Base-by-base conservation (phyloP, 2,888 invertebrate species). In the Meta bourneti region DNA sequence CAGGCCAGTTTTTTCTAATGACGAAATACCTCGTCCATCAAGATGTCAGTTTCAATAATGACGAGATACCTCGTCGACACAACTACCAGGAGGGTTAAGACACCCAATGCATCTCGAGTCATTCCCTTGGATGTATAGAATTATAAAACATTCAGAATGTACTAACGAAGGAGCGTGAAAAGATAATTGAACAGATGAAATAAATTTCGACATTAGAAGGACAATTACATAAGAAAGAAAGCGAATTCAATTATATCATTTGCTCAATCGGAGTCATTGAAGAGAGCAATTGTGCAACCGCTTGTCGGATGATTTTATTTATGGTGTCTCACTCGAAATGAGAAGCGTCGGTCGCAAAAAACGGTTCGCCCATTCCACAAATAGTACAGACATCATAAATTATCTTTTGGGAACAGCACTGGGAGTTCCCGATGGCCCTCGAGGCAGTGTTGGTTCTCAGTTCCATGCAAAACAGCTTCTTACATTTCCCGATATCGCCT, bases 401-500 rank as follows among this genome's bases (percentile, higher is more conserved):
- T 82, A 72, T 52, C 71, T 7, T n/a, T 20, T 72, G 71, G 13
- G 61, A 72, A 72, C 49, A 72, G 52, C 51, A 19, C 19, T 48
- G 82, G 71, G n/a, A 71, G n/a, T 48, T 81, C 48, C n/a, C 19
- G 51, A 51, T 71, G 20, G 5, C 11, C 16, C 82, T 19, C 52
- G 20, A n/a, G 82, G 82, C 20, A 71, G 8, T 34, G 48, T 34
- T 34, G n/a, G n/a, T 70, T 48, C 80, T 82, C 11, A 13, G 82
- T 19, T 19, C 51, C 71, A 82, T 75, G 75, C 71, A 90, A 75
- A 85, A 77, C 61, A 81, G 69, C 80, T 79, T 80, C 48, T 81
- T 86, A 81, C 86, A 82, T 82, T 86, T 81, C 86, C 81, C 77
- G 82, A 91, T 86, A 86, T 71, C 69, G 71, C 75, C 86, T 49